Conservation (phyloP, 2,113 vertebrate genomes). For the Saimiri boliviensis region DNA sequence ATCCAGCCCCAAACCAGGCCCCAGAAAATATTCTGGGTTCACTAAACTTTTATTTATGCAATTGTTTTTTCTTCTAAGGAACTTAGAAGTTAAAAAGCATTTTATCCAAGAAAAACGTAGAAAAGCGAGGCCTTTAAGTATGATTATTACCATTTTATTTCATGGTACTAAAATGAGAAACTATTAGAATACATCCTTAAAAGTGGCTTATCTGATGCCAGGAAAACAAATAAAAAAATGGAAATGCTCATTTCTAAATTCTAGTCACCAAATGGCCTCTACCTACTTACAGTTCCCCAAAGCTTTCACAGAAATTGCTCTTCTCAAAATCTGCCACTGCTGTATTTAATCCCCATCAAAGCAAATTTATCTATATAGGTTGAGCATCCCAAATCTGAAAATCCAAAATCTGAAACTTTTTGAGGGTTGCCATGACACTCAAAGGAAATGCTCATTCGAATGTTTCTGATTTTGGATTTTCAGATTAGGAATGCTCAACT, state of each 20-base stretch:
- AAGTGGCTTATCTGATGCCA: not conserved
- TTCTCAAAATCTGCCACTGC: not conserved
- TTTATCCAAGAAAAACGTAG: not conserved
- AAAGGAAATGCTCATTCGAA: not conserved
- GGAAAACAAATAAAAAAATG: not conserved
- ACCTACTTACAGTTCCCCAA: not conserved
- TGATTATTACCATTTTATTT: slow-evolving; percentile 27
- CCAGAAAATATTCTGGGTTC: slow-evolving; percentile 37
- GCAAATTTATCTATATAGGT: not conserved
- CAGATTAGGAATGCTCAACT: not conserved
- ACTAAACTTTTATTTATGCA: not conserved
- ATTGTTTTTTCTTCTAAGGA: not conserved
- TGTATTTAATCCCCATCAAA: not conserved
- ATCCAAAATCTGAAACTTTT: not conserved
- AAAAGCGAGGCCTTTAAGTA: not conserved
- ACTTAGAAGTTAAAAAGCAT: slow-evolving; percentile 43
- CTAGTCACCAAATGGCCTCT: not conserved
- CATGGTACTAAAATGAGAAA: not conserved
- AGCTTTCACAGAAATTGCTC: not conserved
- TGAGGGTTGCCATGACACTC: not conserved
- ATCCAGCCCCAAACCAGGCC: not conserved
- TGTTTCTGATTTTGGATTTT: not conserved
- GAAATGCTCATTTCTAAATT: not conserved
- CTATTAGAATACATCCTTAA: not conserved
- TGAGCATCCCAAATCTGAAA: not conserved